phyloP scores from a whole-genome alignment of 2,797 vertebrate genomes.

The Siniperca scherzeri region DNA sequence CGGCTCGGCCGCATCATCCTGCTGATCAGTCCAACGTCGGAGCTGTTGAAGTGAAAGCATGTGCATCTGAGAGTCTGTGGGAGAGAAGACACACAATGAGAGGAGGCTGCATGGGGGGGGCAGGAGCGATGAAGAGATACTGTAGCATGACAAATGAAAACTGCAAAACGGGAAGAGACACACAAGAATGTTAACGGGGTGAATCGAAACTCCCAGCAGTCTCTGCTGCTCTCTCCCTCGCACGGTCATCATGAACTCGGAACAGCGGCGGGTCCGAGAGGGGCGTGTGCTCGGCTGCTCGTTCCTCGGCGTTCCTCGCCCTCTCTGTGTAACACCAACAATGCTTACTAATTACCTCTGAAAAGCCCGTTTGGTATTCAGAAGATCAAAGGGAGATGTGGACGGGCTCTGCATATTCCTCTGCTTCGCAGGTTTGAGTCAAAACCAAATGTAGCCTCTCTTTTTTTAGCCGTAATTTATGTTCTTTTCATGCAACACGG shows the following conservation, averaged over 20 bases:
- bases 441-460: not conserved
- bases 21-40: too few species aligned
- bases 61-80: too few species aligned
- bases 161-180: constrained; percentile 6
- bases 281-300: too few species aligned
- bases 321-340: constrained; percentile 39
- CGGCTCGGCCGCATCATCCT: too few species aligned
- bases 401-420: constrained; percentile 14
- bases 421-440: not conserved
- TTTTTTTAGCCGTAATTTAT: not conserved
- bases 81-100: not conserved
- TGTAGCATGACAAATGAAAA: constrained; percentile 21
- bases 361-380: constrained; percentile 57
- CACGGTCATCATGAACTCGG: constrained; percentile 22
- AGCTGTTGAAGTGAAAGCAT: too few species aligned
- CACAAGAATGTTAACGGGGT: constrained; percentile 38
- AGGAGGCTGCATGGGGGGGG: not conserved
- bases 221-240: constrained; percentile 15
- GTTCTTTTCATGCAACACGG: not conserved
- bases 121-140: not conserved
- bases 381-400: constrained; percentile 31
- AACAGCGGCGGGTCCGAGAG: too few species aligned
- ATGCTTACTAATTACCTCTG: constrained; percentile 55
- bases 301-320: not conserved
- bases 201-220: constrained; percentile 32